These are phyloP conservation scores for Pipistrellus nathusii DNA, from an alignment of 2,797 vertebrate genomes.

Conservation along the genomic window DNA sequence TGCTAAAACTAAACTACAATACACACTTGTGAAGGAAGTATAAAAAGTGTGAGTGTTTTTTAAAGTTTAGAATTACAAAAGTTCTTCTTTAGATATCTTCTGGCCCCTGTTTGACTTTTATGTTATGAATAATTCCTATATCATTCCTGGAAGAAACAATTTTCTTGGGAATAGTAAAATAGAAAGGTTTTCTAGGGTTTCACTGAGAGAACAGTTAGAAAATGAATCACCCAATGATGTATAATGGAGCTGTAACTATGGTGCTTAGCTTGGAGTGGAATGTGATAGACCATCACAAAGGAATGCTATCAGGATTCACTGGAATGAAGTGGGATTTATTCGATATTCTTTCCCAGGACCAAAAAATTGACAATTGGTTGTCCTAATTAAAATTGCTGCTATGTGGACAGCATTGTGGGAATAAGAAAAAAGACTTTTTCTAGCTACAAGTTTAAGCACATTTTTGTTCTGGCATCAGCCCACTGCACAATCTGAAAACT, in stretches of 20 bases:
- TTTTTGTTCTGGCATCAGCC: slow-evolving; percentile 8
- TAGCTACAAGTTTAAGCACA: slow-evolving; percentile 48
- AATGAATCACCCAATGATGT: slow-evolving; percentile 1
- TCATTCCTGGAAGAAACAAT: slow-evolving; percentile 60
- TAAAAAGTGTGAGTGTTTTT: not conserved
- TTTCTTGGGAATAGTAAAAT: slow-evolving; percentile 48
- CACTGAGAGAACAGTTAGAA: slow-evolving; percentile 38
- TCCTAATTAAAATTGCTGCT: slow-evolving; percentile 59
- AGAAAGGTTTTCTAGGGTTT: slow-evolving; percentile 57
- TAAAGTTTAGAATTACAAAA: slow-evolving; percentile 20
- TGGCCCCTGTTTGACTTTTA: not conserved
- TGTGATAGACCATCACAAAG: slow-evolving; percentile 21
- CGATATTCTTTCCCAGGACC: slow-evolving; percentile 71
- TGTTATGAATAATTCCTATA: too few species aligned
- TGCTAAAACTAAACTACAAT: not conserved
- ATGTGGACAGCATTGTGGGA: slow-evolving; percentile 70
- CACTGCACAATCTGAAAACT: not conserved
- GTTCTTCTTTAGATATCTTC: not conserved
- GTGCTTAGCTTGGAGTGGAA: not conserved
- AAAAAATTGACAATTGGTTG: slow-evolving; percentile 61
- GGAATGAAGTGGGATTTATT: slow-evolving; percentile 43
- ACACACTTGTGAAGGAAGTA: not conserved
- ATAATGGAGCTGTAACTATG: not conserved
- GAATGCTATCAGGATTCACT: slow-evolving; percentile 43
- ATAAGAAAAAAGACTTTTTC: slow-evolving; percentile 8